These are phyloP conservation scores for Caenorhabditis briggsae DNA, from an alignment of 1,140 invertebrate genomes.

Conservation along the genomic window DNA sequence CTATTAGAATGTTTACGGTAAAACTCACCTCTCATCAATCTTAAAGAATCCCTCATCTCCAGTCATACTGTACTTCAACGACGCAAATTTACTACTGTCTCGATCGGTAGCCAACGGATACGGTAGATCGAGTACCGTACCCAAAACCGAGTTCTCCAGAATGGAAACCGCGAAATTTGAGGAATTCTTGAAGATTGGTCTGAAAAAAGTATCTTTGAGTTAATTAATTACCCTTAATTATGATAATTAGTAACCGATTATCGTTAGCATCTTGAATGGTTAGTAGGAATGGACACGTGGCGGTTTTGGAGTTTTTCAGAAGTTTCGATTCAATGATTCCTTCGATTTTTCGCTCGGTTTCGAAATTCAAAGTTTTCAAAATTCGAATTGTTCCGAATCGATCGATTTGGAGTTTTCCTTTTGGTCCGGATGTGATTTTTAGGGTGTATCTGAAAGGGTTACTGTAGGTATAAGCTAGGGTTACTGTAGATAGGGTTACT, in stretches of 20 bases:
- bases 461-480: neutral
- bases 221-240: neutral
- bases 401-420: conserved; percentile 55
- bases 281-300: conserved; percentile 15
- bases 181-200: conserved; percentile 61
- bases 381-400: conserved; percentile 32
- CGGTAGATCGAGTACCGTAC: conserved; percentile 61
- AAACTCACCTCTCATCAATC: conserved; percentile 50
- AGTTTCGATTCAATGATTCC: conserved; percentile 26
- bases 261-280: conserved; percentile 52
- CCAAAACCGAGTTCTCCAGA: conserved; percentile 16
- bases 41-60: conserved; percentile 51
- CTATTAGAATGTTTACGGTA: neutral
- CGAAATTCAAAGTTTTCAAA: conserved; percentile 17
- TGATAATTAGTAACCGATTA: conserved; percentile 45
- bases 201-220: neutral
- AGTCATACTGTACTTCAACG: conserved; percentile 54
- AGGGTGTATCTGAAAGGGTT: conserved; percentile 45
- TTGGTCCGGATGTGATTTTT: conserved; percentile 34
- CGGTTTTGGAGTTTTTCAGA: neutral
- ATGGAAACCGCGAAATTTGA: conserved; percentile 31
- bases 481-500: neutral
- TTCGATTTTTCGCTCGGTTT: conserved; percentile 1
- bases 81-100: conserved; percentile 33
- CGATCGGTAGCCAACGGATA: conserved; percentile 58